These are phyloP conservation scores for Hipparchia semele DNA, from an alignment of 2,888 invertebrate species.

Conservation along the genomic window DNA sequence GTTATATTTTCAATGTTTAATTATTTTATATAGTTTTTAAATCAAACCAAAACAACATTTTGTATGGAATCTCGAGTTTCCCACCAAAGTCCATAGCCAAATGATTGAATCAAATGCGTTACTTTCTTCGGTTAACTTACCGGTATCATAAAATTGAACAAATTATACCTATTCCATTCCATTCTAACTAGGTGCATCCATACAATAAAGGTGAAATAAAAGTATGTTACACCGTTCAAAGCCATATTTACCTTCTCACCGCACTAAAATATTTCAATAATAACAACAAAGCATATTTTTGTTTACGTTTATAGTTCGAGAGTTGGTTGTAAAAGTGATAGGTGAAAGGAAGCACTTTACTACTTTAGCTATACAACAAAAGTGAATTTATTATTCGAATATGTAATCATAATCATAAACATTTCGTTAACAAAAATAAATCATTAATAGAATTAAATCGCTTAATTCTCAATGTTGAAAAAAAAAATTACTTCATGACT, in stretches of 20 bases:
- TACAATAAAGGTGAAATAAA: constrained; percentile 8
- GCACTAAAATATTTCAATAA: constrained; percentile 22
- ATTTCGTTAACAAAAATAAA: not conserved
- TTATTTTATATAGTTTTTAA: constrained; percentile 4
- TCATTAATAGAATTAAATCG: not conserved
- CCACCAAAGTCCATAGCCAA: too few relatives aligned
- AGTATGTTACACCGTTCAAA: not conserved
- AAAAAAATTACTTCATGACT: not conserved
- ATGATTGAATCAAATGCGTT: too few relatives aligned
- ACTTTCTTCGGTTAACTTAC: too few relatives aligned
- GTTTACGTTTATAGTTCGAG: constrained; percentile 20
- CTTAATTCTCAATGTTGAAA: not conserved
- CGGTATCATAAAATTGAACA: not conserved
- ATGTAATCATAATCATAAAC: too few relatives aligned
- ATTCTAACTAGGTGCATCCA: not conserved
- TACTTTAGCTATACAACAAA: not conserved
- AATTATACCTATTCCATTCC: not conserved
- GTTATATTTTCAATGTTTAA: too few relatives aligned
- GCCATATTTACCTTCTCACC: not conserved
- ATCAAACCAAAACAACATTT: constrained; percentile 26
- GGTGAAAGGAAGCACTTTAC: not conserved
- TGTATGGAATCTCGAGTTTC: too few relatives aligned
- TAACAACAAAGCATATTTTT: constrained; percentile 3
- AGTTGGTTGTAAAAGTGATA: not conserved
- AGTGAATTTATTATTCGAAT: not conserved